Base-by-base conservation (phyloP, 2,797 vertebrate genomes). In the Liparis tanakae region DNA sequence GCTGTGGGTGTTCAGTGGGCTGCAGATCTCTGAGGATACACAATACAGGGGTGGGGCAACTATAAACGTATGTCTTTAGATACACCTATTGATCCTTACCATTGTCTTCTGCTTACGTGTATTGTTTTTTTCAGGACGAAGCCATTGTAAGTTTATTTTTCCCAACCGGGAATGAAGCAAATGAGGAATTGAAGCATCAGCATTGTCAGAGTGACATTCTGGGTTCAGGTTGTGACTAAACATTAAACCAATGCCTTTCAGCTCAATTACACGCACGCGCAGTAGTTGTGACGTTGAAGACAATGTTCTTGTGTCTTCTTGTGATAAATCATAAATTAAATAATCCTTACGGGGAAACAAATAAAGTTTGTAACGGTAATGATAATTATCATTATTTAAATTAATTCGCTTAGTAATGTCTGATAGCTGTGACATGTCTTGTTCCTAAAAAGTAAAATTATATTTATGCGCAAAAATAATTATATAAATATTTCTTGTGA, bases 21-120 rank as follows among this genome's bases (percentile, higher is more conserved):
- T 85, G 84, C 84, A 86, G 82, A 68, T 86, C 80, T 85, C 43
- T 67, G 56, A 87, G 80, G 79, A 82, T 70, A 72, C 81, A 87
- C 80, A 74, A 82, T 83, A 65, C 80, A 72, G 81, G 89, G 91
- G 89, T 90, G 88, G 89, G 88, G 87, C 87, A 79, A 72, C 53
- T n/a, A 44, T 77, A 86, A 67, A 74, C 3, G 10, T 76, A 62
- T 62, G 60, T 89, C 56, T 63, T 67, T 67, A 63, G 30, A 72
- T 79, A 58, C n/a, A 39, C 74, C 48, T 48, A 20, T 63, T 57
- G 14, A 72, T 46, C 15, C 18, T 6, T 43, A 0, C 20, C n/a
- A 54, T 65, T 56, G 1, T 46, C 18, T 22, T 58, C 30, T 48
- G n/a, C 36, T 46, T 7, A 61, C 57, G 72, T 48, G 25, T 15